These are phyloP conservation scores for Brachystomella parvula DNA, from an alignment of 1,140 invertebrate genomes.

Conservation along the genomic window DNA sequence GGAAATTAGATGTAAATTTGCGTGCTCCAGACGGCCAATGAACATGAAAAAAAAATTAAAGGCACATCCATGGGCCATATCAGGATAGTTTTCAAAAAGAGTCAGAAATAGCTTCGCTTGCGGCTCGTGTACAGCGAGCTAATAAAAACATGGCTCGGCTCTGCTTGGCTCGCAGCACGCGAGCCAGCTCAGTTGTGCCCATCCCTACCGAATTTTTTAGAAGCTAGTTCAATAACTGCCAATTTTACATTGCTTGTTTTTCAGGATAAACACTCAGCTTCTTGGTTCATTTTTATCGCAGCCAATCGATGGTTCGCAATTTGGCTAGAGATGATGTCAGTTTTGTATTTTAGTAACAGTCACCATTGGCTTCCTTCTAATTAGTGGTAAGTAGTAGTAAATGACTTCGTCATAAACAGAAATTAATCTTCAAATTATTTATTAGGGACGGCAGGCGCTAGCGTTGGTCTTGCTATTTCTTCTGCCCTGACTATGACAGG, in stretches of 20 bases:
- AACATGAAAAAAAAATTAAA: no score
- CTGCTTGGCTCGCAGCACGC: no score
- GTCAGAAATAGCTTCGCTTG: no score
- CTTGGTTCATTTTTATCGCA: constrained; percentile 56
- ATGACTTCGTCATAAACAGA: neutral
- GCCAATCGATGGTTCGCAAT: constrained; percentile 44
- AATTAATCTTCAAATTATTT: constrained; percentile 9
- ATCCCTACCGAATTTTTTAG: no score
- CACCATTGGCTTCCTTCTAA: constrained; percentile 24
- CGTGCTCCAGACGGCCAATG: no score
- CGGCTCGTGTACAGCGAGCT: no score
- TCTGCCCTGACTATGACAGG: constrained; percentile 28
- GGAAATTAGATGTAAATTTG: no score
- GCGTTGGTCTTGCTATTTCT: constrained; percentile 36
- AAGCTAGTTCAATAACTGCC: no score
- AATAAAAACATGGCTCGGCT: no score
- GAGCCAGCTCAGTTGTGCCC: no score
- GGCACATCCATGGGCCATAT: no score
- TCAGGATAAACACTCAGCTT: constrained; percentile 52
- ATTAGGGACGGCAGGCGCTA: constrained; percentile 14
- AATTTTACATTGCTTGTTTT: neutral
- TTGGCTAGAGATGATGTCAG: constrained; percentile 25
- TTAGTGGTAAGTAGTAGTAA: neutral
- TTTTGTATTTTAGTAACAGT: constrained; percentile 19
- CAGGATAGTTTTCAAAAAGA: no score